Base-by-base conservation (phyloP, 2,113 vertebrate species). In the Picathartes gymnocephalus region DNA sequence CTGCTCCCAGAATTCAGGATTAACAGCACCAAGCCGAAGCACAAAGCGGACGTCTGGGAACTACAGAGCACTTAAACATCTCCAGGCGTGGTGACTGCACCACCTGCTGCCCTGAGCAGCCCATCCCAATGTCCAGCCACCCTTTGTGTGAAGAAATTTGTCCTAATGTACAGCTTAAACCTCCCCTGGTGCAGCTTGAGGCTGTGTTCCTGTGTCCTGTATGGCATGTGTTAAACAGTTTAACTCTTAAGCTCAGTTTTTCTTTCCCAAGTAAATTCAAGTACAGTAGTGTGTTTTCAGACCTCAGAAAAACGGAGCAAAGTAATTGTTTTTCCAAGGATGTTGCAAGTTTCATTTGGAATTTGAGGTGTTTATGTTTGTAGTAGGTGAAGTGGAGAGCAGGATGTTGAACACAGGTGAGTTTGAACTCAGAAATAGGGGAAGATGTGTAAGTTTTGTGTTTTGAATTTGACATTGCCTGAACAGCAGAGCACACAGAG, bases 181-280 rank as follows among this genome's bases (percentile, higher is more conserved):
- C 21, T 68, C 9, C 16, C 30, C 28, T 30, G 16, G 8, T 21
- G 12, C 21, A n/a, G 28, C 4, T 58, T 45, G 20, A 50, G 44
- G 13, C 14, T 33, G 5, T 44, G 9, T 33, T 48, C 42, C 33
- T 35, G 19, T 84, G 20, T 78, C 15, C 35, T 64, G 13, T 45
- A 80, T 21, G 21, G 18, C 13, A 58, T 0, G 0, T 53, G 15
- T 37, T 79, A 31, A 70, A 23, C 1, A 2, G 14, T 19, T 69
- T 33, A 45, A 72, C 22, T 54, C 10, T 50, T 66, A 15, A 37
- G 10, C 14, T 86, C 22, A 14, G 0, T n/a, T 86, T 86, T 86
- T 47, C 6, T 65, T 15, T 35, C 28, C 17, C 8, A 5, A 42
- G 16, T 57, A 31, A 72, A 60, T 69, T 48, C n/a, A 57, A 20